These are phyloP conservation scores for Hydrophis major DNA, from an alignment of 2,797 vertebrate genomes.

Conservation along the genomic window DNA sequence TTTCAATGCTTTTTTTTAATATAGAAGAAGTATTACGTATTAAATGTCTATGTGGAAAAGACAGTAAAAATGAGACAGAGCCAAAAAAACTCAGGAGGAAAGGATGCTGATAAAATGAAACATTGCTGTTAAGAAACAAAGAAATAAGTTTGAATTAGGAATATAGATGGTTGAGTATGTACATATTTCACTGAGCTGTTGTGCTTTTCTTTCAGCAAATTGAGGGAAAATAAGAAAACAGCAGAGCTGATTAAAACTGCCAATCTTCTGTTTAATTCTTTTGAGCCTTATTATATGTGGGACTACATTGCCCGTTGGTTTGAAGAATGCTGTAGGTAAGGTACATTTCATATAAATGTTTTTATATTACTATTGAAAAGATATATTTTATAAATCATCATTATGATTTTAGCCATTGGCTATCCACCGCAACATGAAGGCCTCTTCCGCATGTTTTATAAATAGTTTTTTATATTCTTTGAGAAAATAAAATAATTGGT, in stretches of 20 bases:
- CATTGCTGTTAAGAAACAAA: background rate
- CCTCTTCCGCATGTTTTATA: background rate
- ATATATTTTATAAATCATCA: background rate
- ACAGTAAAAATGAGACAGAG: background rate
- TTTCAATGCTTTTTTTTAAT: background rate
- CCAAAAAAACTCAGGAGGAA: background rate
- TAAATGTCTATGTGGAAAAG: constrained; percentile 5
- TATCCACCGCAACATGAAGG: no score
- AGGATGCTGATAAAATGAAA: background rate
- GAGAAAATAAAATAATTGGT: background rate
- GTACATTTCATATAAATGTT: constrained; percentile 20
- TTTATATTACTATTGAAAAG: background rate
- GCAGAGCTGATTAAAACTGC: constrained; percentile 98
- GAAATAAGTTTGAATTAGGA: background rate
- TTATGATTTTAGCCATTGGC: background rate
- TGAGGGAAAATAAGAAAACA: constrained; percentile 97
- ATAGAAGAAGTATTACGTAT: background rate
- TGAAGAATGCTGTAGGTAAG: constrained; percentile 96
- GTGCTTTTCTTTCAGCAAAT: constrained; percentile 79
- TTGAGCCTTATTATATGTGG: constrained; percentile 99
- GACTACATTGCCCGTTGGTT: constrained; percentile 98
- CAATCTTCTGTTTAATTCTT: constrained; percentile 98
- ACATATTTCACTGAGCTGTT: background rate
- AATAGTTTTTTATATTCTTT: background rate
- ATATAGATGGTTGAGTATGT: background rate